Evolutionary conservation across 1,140 invertebrate genomes (phyloP).

Genomic region (Mizuhopecten yessoensis): DNA sequence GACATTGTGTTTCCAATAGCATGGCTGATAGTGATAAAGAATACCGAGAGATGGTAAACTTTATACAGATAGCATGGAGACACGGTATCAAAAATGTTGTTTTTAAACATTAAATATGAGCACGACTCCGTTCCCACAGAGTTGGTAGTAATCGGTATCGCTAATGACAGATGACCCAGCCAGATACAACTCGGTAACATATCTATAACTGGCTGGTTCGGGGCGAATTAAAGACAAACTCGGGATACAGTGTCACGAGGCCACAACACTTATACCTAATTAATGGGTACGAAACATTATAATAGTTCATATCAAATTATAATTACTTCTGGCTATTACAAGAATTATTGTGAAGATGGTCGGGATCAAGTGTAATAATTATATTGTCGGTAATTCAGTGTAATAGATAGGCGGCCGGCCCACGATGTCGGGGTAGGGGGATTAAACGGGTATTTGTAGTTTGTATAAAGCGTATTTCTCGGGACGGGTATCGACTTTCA

Average conservation of each 20-base stretch:
- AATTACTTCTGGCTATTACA: conserved; percentile 20
- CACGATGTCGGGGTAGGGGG: not conserved
- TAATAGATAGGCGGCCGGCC: not conserved
- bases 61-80: too few relatives aligned
- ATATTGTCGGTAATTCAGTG: not conserved
- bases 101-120: not conserved
- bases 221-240: not conserved
- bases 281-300: conserved; percentile 24
- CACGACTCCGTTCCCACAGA: not conserved
- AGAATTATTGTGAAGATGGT: not conserved
- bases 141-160: too few relatives aligned
- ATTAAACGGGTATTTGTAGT: not conserved
- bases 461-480: not conserved
- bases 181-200: not conserved
- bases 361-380: conserved; percentile 35
- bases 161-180: not conserved
- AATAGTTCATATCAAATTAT: conserved; percentile 31
- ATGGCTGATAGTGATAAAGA: too few relatives aligned
- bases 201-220: not conserved
- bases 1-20: too few relatives aligned
- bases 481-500: not conserved
- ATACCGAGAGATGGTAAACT: too few relatives aligned
- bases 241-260: not conserved
- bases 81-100: not conserved
- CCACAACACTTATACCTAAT: not conserved